phyloP scores from a whole-genome alignment of 2,888 invertebrate genomes.

The Ochlodes sylvanus region DNA sequence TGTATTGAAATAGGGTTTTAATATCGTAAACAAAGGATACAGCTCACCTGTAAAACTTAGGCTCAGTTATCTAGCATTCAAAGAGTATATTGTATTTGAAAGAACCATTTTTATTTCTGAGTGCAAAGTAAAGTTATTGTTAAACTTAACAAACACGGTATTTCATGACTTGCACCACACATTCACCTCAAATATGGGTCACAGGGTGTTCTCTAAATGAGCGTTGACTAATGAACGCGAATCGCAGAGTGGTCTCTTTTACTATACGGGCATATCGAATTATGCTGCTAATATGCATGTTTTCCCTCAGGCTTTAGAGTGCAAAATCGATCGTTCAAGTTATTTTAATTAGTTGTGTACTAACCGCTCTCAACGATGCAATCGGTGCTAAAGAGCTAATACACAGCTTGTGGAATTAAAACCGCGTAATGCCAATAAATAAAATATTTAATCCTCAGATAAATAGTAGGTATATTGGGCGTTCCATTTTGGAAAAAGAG shows the following conservation, averaged over 20 bases:
- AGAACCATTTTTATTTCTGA: too few species aligned
- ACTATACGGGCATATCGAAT: conserved; percentile 30
- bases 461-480: neutral
- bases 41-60: too few species aligned
- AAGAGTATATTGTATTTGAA: too few species aligned
- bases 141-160: neutral
- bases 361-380: neutral
- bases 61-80: too few species aligned
- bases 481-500: too few species aligned
- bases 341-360: conserved; percentile 10
- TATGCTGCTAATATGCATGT: conserved; percentile 24
- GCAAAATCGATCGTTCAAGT: conserved; percentile 7
- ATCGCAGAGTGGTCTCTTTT: conserved; percentile 46
- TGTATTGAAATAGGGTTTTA: too few species aligned
- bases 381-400: neutral
- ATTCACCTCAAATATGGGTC: conserved; percentile 41
- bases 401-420: neutral
- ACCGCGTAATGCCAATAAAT: neutral
- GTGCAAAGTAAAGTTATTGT: too few species aligned
- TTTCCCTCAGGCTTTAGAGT: neutral
- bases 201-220: conserved; percentile 45
- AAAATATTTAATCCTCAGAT: neutral
- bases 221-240: conserved; percentile 46
- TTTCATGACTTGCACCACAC: conserved; percentile 23
- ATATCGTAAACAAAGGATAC: too few species aligned